Conservation (phyloP, 2,888 invertebrate genomes). For the Cantharis lateralis region DNA sequence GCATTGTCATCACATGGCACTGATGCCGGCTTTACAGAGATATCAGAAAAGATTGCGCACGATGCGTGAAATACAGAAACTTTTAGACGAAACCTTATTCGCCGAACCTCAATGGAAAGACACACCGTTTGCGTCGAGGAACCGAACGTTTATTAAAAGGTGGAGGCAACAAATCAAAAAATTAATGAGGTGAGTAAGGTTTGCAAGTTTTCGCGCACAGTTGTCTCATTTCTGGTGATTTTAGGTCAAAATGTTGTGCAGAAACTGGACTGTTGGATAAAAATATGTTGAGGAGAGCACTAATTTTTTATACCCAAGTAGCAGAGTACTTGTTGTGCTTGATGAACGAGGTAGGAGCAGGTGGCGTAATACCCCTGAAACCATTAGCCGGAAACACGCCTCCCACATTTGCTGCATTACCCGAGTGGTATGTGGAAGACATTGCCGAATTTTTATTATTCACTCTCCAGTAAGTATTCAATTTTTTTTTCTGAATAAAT, state of each 20-base stretch:
- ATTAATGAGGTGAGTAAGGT: slow-evolving; percentile 63
- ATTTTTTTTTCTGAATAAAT: not conserved
- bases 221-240: slow-evolving; percentile 47
- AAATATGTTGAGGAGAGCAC: slow-evolving; percentile 76
- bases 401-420: slow-evolving; percentile 83
- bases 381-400: slow-evolving; percentile 68
- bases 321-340: slow-evolving; percentile 76
- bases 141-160: slow-evolving; percentile 80
- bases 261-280: slow-evolving; percentile 89
- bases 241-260: slow-evolving; percentile 87
- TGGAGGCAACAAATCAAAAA: slow-evolving; percentile 88
- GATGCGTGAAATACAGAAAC: slow-evolving; percentile 84
- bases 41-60: slow-evolving; percentile 76
- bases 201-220: not conserved
- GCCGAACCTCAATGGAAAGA: slow-evolving; percentile 84
- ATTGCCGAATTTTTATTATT: slow-evolving; percentile 95
- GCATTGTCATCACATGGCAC: slow-evolving; percentile 90
- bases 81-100: slow-evolving; percentile 81
- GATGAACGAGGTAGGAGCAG: slow-evolving; percentile 62
- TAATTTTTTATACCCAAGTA: slow-evolving; percentile 87
- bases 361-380: slow-evolving; percentile 58
- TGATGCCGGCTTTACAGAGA: slow-evolving; percentile 87
- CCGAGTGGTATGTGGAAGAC: slow-evolving; percentile 98
- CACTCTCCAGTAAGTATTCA: slow-evolving; percentile 80
- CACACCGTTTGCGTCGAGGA: slow-evolving; percentile 74